phyloP scores from a whole-genome alignment of 2,113 vertebrate genomes.

The Microcebus tavaratra region DNA sequence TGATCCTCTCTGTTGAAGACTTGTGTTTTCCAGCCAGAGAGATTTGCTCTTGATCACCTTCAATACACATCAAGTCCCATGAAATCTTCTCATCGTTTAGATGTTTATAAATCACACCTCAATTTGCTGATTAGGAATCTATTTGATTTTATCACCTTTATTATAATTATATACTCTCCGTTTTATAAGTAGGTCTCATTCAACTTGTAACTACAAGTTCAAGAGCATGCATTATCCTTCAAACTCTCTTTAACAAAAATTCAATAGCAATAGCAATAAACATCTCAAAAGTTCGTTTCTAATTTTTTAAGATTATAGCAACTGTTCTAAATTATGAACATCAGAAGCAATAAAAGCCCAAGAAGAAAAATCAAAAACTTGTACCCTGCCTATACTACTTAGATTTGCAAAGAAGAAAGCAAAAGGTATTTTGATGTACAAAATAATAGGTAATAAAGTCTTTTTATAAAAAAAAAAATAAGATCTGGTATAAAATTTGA shows the following conservation, averaged over 20 bases:
- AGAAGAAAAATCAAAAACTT: neutral
- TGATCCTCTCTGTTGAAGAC: neutral
- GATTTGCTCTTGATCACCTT: neutral
- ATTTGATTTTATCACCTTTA: constrained; percentile 35
- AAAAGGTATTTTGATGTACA: neutral
- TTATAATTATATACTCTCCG: neutral
- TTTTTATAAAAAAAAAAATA: neutral
- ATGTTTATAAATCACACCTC: constrained; percentile 23
- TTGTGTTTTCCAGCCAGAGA: neutral
- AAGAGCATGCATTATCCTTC: neutral
- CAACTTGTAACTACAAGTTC: constrained; percentile 21
- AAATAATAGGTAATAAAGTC: constrained; percentile 34
- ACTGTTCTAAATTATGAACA: neutral
- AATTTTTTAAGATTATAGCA: neutral
- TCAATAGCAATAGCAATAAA: neutral
- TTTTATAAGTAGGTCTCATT: neutral
- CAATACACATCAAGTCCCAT: neutral
- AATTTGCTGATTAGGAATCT: constrained; percentile 29
- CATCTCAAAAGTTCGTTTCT: neutral
- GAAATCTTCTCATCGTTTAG: neutral
- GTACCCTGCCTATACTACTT: neutral
- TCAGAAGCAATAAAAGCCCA: neutral
- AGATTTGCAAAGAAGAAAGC: neutral
- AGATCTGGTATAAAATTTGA: constrained; percentile 54
- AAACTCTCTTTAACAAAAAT: neutral